phyloP scores from a whole-genome alignment of 2,113 vertebrate genomes.

The Neolamprologus tretocephalus region DNA sequence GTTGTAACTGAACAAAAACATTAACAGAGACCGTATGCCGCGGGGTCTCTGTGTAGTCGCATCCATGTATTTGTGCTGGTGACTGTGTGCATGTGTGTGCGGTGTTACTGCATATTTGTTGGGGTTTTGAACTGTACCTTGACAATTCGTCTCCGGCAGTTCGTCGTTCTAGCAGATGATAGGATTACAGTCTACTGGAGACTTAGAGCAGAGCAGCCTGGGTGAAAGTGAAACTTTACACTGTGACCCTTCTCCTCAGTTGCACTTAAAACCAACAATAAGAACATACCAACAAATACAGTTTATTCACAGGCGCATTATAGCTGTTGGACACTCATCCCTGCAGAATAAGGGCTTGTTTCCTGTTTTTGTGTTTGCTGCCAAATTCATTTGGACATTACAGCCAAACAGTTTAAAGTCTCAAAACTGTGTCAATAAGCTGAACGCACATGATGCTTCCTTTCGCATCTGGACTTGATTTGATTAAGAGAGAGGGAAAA shows the following conservation, averaged over 20 bases:
- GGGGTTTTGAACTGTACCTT: neutral
- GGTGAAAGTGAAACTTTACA: neutral
- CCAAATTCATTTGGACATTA: neutral
- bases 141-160: neutral
- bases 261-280: neutral
- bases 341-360: neutral
- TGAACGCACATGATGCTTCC: neutral
- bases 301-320: neutral
- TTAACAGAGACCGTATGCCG: neutral
- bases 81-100: neutral
- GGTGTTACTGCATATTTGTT: neutral
- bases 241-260: neutral
- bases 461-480: neutral
- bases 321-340: neutral
- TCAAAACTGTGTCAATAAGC: neutral
- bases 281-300: neutral
- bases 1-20: constrained; percentile 41
- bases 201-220: neutral
- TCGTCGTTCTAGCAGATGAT: neutral
- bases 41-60: neutral
- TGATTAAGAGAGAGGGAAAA: neutral
- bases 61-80: neutral
- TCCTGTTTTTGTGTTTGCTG: neutral
- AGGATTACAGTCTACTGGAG: constrained; percentile 16
- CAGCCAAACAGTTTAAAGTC: neutral